Percentiles rank a stretch among this genome's conserved stretches.
Conservation (phyloP, 2,113 vertebrate genomes). For the Mystacornis crossleyi region DNA sequence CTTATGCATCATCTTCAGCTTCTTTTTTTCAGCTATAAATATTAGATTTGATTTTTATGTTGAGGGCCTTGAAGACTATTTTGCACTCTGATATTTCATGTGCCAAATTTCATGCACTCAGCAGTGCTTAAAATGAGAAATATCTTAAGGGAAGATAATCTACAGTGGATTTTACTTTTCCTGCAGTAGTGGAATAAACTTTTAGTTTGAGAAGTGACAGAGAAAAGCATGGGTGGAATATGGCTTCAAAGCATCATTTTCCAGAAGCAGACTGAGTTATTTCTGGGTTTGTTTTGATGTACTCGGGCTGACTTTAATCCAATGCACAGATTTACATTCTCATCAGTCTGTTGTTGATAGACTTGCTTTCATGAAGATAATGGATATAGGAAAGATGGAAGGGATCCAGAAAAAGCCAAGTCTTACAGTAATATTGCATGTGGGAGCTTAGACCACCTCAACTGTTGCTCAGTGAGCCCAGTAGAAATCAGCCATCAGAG, state of each 20-base stretch:
- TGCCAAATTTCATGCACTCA: background rate
- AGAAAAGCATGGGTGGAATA: background rate
- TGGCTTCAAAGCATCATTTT: background rate
- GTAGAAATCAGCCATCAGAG: background rate
- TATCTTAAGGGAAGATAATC: background rate
- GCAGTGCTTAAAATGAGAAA: background rate
- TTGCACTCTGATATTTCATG: background rate
- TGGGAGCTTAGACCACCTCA: background rate
- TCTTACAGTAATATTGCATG: background rate
- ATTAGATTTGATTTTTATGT: conserved; percentile 17
- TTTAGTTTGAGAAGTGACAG: background rate
- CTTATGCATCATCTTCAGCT: background rate
- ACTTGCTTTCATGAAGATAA: background rate
- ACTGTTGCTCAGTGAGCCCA: background rate
- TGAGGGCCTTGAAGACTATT: background rate
- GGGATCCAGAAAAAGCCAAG: background rate
- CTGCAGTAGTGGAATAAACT: background rate
- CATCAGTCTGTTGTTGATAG: background rate
- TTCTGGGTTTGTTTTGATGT: background rate
- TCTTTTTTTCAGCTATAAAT: background rate
- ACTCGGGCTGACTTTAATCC: background rate
- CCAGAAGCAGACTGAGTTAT: background rate
- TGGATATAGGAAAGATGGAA: background rate
- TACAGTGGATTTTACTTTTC: background rate
- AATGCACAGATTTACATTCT: background rate